Conservation (phyloP, 1,140 invertebrate species). For the Drosophila sproati region DNA sequence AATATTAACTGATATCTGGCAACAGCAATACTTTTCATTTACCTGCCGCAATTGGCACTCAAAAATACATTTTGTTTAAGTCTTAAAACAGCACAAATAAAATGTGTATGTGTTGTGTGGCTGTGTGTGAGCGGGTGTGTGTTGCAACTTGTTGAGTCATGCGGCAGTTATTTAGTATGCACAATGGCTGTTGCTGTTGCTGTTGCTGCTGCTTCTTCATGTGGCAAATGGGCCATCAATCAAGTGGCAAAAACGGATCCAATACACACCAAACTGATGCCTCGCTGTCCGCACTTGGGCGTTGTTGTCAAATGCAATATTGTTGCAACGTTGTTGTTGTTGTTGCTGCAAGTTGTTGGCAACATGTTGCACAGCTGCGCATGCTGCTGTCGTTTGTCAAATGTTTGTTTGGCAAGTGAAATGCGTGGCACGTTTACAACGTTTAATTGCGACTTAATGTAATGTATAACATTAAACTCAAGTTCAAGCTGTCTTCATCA, state of each 20-base stretch:
- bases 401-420: conserved; percentile 62
- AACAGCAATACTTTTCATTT: conserved; percentile 2
- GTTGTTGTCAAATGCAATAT: conserved; percentile 11
- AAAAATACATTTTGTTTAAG: conserved; percentile 28
- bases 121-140: conserved; percentile 13
- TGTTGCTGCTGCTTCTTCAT: background rate
- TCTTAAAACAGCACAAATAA: conserved; percentile 28
- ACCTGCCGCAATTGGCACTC: conserved; percentile 30
- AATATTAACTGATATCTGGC: conserved; percentile 7
- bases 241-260: conserved; percentile 37
- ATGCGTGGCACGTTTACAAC: conserved; percentile 37
- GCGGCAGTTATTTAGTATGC: conserved; percentile 70
- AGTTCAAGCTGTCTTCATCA: conserved; percentile 18
- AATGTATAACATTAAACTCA: conserved; percentile 67
- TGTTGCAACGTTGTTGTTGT: conserved; percentile 7
- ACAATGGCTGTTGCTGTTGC: conserved; percentile 37
- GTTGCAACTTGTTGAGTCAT: conserved; percentile 77
- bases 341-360: conserved; percentile 4
- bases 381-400: conserved; percentile 1
- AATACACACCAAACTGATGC: conserved; percentile 18
- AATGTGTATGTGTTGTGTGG: conserved; percentile 56
- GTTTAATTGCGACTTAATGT: conserved; percentile 57
- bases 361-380: conserved; percentile 40
- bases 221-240: conserved; percentile 51
- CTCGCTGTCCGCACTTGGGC: conserved; percentile 17